These are phyloP conservation scores for Rhagonycha lutea DNA, from an alignment of 2,888 invertebrate genomes.

Conservation along the genomic window DNA sequence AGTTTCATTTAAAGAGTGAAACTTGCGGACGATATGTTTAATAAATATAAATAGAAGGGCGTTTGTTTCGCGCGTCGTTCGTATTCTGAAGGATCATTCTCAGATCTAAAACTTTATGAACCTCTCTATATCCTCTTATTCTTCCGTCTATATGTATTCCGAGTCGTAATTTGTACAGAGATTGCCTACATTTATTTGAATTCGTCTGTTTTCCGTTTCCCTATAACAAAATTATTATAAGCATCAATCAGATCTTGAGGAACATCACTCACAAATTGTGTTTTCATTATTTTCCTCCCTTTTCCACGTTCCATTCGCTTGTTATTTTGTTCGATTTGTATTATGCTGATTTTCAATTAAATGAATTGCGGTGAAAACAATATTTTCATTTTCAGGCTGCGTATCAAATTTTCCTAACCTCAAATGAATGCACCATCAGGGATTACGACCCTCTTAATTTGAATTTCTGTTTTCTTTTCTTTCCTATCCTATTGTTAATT, in stretches of 20 bases:
- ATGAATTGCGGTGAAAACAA: slow-evolving; percentile 8
- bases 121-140: slow-evolving; percentile 16
- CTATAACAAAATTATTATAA: slow-evolving; percentile 23
- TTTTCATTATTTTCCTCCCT: slow-evolving; percentile 9
- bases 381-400: background rate
- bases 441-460: background rate
- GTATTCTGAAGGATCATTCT: slow-evolving; percentile 31
- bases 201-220: slow-evolving; percentile 16
- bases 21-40: slow-evolving; percentile 25
- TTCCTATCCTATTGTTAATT: background rate
- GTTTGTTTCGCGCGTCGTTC: slow-evolving; percentile 19
- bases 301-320: background rate
- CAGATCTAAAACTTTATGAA: slow-evolving; percentile 31
- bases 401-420: background rate
- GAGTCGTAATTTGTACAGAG: slow-evolving; percentile 30
- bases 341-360: slow-evolving; percentile 15
- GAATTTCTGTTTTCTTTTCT: background rate
- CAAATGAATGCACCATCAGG: background rate
- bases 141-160: slow-evolving; percentile 24
- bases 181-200: slow-evolving; percentile 27
- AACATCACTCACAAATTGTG: slow-evolving; percentile 14
- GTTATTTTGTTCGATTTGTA: slow-evolving; percentile 1
- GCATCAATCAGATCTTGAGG: slow-evolving; percentile 17
- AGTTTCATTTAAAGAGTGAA: slow-evolving; percentile 9
- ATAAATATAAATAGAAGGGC: slow-evolving; percentile 30